phyloP scores from a whole-genome alignment of 2,113 vertebrate genomes.

The Acrocephalus kingi region DNA sequence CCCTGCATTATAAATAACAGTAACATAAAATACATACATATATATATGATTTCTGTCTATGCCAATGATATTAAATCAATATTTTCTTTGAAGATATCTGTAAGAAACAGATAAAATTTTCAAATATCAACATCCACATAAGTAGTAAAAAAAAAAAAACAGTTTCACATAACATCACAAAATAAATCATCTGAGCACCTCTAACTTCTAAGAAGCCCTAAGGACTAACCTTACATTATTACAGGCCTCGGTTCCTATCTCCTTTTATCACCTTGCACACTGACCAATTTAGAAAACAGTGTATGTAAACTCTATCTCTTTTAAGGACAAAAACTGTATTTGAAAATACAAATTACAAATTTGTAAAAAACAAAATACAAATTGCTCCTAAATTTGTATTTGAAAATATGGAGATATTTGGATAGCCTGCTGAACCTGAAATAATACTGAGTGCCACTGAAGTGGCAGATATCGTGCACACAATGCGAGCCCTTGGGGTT shows the following conservation, averaged over 20 bases:
- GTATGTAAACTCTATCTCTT: neutral
- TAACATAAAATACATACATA: neutral
- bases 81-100: neutral
- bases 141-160: neutral
- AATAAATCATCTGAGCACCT: neutral
- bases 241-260: neutral
- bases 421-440: neutral
- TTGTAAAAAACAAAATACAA: neutral
- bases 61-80: neutral
- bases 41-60: neutral
- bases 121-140: neutral
- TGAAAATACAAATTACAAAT: neutral
- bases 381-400: neutral
- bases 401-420: neutral
- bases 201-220: neutral
- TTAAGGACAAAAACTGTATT: neutral
- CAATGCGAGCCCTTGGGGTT: neutral
- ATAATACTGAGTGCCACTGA: fast-evolving
- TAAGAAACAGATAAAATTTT: neutral
- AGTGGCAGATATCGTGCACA: neutral
- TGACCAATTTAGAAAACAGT: neutral
- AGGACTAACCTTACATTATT: neutral
- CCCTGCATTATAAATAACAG: neutral
- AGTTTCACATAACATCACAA: neutral
- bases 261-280: neutral